These are phyloP conservation scores for Cheirogaleus medius DNA, from an alignment of 2,113 vertebrate species.

Conservation along the genomic window DNA sequence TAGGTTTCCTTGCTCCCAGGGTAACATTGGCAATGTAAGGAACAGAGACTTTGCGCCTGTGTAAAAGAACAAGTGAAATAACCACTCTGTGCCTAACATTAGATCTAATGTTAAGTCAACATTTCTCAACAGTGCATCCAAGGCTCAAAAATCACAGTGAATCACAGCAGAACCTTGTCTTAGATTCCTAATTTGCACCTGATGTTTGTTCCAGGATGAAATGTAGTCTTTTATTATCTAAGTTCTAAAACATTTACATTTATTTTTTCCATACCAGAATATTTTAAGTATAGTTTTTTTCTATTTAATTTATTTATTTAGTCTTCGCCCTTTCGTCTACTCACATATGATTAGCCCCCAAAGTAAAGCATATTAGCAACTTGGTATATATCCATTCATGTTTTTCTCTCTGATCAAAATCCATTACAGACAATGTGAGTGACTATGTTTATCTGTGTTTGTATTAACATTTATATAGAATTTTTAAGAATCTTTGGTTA, in stretches of 20 bases:
- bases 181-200: neutral
- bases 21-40: neutral
- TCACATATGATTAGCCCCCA: neutral
- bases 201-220: neutral
- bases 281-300: neutral
- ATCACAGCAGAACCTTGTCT: neutral
- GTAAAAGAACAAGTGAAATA: neutral
- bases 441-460: neutral
- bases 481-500: neutral
- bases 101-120: neutral
- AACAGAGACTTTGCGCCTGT: neutral
- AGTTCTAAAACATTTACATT: neutral
- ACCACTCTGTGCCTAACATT: neutral
- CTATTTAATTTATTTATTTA: neutral
- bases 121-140: neutral
- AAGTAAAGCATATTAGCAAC: neutral
- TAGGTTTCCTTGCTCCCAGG: neutral
- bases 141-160: neutral
- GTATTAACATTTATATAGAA: neutral
- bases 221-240: neutral
- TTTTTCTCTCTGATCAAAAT: neutral
- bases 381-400: neutral
- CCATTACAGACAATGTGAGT: neutral
- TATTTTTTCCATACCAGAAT: neutral
- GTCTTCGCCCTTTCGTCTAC: neutral